These are phyloP conservation scores for Calvadosia cruxmelitensis DNA, from an alignment of 30 jellyfish, hydroid and myxozoan species.

Conservation along the genomic window DNA sequence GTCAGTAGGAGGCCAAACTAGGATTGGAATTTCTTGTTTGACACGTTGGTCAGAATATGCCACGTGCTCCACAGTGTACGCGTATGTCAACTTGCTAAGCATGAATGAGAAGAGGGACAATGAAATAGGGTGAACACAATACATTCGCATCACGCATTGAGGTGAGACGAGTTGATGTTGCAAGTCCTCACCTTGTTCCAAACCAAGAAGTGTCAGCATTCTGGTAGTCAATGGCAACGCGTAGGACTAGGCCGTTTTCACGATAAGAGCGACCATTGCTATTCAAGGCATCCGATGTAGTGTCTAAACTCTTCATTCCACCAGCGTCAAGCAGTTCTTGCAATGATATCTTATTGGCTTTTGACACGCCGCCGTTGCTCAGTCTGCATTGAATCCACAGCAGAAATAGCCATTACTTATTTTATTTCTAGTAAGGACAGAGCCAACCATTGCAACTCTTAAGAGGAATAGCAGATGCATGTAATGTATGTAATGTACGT, in stretches of 20 bases:
- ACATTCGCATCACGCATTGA: no score
- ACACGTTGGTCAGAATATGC: conserved; percentile 79
- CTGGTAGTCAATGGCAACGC: conserved; percentile 46
- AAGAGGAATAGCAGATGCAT: no score
- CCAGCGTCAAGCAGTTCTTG: conserved; percentile 63
- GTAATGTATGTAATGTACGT: no score
- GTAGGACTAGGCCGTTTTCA: conserved; percentile 79
- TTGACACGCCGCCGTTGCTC: conserved; percentile 4
- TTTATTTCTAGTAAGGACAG: no score
- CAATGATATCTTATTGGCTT: conserved; percentile 58
- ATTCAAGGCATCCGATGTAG: conserved; percentile 57
- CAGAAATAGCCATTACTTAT: no score
- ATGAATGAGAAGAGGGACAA: no score
- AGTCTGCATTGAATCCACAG: no score
- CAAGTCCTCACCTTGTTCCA: conserved; percentile 56
- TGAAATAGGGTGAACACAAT: no score
- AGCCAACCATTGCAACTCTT: no score
- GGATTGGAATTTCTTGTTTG: conserved; percentile 69
- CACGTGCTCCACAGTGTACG: conserved; percentile 40
- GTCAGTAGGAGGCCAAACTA: conserved; percentile 12
- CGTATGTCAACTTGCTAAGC: conserved; percentile 9
- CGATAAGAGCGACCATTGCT: conserved; percentile 54
- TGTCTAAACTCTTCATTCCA: conserved; percentile 28
- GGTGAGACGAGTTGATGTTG: no score
- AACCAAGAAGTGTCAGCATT: conserved; percentile 48